phyloP scores from a whole-genome alignment of 1,140 invertebrate genomes.

The Drosophila triauraria region DNA sequence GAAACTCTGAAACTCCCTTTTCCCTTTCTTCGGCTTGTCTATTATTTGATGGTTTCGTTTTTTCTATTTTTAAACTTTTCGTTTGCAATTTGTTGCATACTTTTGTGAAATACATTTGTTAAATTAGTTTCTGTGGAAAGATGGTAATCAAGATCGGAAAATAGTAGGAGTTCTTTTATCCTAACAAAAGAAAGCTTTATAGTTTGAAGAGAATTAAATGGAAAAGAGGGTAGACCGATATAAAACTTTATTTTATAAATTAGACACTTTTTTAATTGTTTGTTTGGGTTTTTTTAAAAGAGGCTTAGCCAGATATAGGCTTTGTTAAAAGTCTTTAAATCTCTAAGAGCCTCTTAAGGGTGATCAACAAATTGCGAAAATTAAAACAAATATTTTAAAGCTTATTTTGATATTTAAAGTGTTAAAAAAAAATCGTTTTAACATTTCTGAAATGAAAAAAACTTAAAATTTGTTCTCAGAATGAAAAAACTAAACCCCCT shows the following conservation, averaged over 20 bases:
- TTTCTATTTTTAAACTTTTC: conserved; percentile 8
- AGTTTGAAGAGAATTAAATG: background rate
- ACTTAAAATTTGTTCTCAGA: too few relatives aligned
- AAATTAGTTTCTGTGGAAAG: conserved; percentile 64
- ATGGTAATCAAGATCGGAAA: conserved; percentile 36
- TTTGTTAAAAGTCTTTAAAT: background rate
- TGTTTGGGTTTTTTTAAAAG: background rate
- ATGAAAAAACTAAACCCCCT: too few relatives aligned
- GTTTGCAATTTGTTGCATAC: conserved; percentile 70
- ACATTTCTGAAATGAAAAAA: too few relatives aligned
- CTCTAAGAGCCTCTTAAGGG: too few relatives aligned
- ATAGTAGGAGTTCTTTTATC: background rate
- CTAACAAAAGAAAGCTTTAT: too few relatives aligned
- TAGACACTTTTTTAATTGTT: background rate
- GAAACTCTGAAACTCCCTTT: conserved; percentile 2
- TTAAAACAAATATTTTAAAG: too few relatives aligned
- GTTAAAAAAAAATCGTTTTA: too few relatives aligned
- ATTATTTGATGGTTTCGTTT: conserved; percentile 54
- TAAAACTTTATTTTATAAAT: background rate
- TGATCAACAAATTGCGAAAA: too few relatives aligned
- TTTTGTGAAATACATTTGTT: conserved; percentile 61
- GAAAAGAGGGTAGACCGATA: background rate
- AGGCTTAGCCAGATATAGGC: background rate
- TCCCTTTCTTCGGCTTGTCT: background rate
- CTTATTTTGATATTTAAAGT: too few relatives aligned